These are phyloP conservation scores for Cryptoprocta ferox DNA, from an alignment of 2,797 vertebrate genomes.

Conservation along the genomic window DNA sequence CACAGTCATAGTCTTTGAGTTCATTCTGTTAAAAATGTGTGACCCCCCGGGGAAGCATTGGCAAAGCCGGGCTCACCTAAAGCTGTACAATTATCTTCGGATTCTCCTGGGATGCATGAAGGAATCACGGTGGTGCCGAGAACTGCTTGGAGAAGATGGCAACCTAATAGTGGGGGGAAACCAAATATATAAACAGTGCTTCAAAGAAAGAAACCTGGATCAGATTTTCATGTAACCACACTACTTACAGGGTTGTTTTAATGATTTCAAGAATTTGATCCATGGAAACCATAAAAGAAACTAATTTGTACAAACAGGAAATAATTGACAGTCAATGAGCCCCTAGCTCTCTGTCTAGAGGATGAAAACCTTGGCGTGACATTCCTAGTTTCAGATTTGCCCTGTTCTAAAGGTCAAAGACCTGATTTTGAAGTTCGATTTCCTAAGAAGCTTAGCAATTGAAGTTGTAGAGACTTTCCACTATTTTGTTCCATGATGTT, in stretches of 20 bases:
- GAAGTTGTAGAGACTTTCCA: neutral
- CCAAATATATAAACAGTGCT: neutral
- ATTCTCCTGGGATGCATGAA: constrained; percentile 82
- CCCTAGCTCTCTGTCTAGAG: neutral
- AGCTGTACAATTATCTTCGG: constrained; percentile 84
- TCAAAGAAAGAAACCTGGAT: neutral
- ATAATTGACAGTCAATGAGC: neutral
- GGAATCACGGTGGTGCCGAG: constrained; percentile 86
- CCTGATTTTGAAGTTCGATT: neutral
- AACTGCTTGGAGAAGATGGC: constrained; percentile 78
- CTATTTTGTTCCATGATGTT: neutral
- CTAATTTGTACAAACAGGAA: neutral
- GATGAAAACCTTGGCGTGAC: neutral
- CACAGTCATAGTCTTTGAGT: neutral
- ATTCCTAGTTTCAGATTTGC: neutral
- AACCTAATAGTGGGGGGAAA: constrained; percentile 73
- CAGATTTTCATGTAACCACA: neutral
- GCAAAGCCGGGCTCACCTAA: constrained; percentile 79
- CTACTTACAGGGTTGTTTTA: neutral
- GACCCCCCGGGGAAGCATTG: neutral
- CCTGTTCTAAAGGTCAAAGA: neutral
- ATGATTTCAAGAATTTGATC: neutral
- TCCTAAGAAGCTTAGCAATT: neutral
- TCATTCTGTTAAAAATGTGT: neutral
- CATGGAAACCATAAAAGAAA: neutral